Evolutionary conservation across 2,888 invertebrate genomes (phyloP).

Genomic region (Caradrina clavipalpis): DNA sequence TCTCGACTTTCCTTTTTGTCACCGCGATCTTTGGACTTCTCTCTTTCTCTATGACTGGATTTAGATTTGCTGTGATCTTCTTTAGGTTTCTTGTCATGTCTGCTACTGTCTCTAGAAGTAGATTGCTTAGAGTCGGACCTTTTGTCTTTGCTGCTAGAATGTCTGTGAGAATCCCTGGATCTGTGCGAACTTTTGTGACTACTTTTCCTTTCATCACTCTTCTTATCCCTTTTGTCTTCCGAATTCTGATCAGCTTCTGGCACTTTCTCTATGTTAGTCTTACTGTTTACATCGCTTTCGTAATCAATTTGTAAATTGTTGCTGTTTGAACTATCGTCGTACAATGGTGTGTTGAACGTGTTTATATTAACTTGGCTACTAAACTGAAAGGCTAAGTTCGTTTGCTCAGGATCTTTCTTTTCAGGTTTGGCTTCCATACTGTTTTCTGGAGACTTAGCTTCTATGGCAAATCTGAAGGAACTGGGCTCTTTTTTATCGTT

Average conservation of each 20-base stretch:
- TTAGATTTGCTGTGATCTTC: slow-evolving; percentile 82
- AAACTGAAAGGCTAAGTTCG: slow-evolving; percentile 80
- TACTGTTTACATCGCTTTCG: slow-evolving; percentile 88
- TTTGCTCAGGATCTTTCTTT: slow-evolving; percentile 78
- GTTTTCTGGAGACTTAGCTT: slow-evolving; percentile 79
- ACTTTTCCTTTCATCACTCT: slow-evolving; percentile 79
- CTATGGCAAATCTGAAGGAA: slow-evolving; percentile 84
- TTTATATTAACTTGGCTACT: slow-evolving; percentile 84
- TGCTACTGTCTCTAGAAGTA: slow-evolving; percentile 80
- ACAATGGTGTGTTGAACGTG: slow-evolving; percentile 81
- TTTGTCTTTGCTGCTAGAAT: slow-evolving; percentile 85
- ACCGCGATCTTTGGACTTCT: slow-evolving; percentile 77
- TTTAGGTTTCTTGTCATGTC: slow-evolving; percentile 83
- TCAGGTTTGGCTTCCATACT: slow-evolving; percentile 74
- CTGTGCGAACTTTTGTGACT: slow-evolving; percentile 83
- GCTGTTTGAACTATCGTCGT: slow-evolving; percentile 88
- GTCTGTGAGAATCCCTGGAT: slow-evolving; percentile 83
- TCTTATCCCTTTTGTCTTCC: slow-evolving; percentile 81
- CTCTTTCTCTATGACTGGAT: slow-evolving; percentile 79
- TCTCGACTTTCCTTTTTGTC: slow-evolving; percentile 84
- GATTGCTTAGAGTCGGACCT: slow-evolving; percentile 83
- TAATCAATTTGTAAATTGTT: slow-evolving; percentile 87
- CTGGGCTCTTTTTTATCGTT: slow-evolving; percentile 81
- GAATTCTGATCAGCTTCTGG: slow-evolving; percentile 78
- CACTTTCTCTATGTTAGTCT: slow-evolving; percentile 82